A percentile compares a stretch with the other conserved stretches of the same genome.
Conservation (phyloP, 1,140 invertebrate species). For the Tetragnatha versicolor region DNA sequence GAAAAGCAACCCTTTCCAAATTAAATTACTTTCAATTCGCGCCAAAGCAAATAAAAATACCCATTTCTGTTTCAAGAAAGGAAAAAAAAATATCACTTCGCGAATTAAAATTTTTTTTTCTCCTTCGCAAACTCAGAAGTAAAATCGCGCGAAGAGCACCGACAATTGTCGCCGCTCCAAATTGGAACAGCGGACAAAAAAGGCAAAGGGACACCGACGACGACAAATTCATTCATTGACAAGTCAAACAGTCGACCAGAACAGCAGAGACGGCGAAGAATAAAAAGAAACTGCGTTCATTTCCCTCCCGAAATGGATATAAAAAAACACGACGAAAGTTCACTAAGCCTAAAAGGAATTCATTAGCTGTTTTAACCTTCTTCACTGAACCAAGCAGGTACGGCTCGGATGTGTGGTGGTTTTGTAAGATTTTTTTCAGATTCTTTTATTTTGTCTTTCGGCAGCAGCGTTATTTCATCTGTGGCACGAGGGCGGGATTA, state of each 20-base stretch:
- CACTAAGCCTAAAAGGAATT: constrained; percentile 39
- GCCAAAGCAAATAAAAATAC: no score
- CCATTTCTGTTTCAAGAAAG: no score
- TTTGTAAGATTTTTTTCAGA: background rate
- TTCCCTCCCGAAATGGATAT: constrained; percentile 20
- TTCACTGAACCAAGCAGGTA: constrained; percentile 18
- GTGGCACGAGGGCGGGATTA: no score
- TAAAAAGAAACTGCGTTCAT: constrained; percentile 14
- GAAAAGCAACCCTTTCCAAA: no score
- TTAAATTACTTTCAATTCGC: no score
- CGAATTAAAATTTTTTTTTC: constrained; percentile 11
- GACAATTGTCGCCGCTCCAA: background rate
- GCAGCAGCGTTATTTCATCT: no score
- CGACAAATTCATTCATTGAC: constrained; percentile 31
- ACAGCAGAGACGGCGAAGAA: background rate
- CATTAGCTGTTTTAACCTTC: constrained; percentile 35
- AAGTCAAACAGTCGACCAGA: constrained; percentile 5
- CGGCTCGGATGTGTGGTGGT: constrained; percentile 1
- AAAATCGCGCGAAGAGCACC: background rate
- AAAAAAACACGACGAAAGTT: constrained; percentile 20
- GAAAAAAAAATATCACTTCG: no score
- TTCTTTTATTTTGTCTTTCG: background rate
- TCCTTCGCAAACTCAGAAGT: constrained; percentile 12
- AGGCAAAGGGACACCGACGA: background rate
- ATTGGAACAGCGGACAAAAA: background rate